These are phyloP conservation scores for Drosophila albomicans DNA, from an alignment of 1,140 invertebrate genomes.

Conservation along the genomic window DNA sequence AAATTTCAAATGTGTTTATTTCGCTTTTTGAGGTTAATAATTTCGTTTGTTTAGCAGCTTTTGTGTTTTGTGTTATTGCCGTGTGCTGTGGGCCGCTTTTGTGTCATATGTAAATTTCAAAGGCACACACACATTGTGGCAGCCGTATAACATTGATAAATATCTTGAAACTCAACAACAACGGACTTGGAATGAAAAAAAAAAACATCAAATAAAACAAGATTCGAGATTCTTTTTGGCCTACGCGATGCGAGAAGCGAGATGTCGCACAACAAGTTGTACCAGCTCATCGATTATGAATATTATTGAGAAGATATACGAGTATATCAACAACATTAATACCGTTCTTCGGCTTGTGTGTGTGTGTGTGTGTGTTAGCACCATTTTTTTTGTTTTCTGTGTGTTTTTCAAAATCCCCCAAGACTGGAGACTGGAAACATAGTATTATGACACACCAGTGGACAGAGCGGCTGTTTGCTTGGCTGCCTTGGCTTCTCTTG, in stretches of 20 bases:
- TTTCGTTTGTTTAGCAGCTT: conserved; percentile 57
- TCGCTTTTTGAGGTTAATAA: conserved; percentile 62
- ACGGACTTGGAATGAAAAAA: conserved; percentile 18
- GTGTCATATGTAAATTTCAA: conserved; percentile 71
- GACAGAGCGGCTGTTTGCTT: background rate
- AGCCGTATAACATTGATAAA: conserved; percentile 46
- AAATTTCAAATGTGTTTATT: conserved; percentile 24
- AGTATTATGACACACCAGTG: conserved; percentile 62
- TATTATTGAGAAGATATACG: conserved; percentile 66
- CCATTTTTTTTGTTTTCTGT: conserved; percentile 29
- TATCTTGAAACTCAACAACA: conserved; percentile 22
- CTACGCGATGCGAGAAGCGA: conserved; percentile 46
- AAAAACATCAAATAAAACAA: conserved; percentile 48
- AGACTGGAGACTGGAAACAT: conserved; percentile 20
- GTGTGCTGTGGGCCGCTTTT: conserved; percentile 43
- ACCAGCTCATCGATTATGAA: conserved; percentile 75
- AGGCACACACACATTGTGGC: conserved; percentile 33
- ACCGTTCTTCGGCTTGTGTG: conserved; percentile 50
- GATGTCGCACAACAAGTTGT: conserved; percentile 67
- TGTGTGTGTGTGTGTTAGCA: conserved; percentile 43
- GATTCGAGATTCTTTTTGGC: conserved; percentile 59
- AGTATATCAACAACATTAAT: conserved; percentile 48
- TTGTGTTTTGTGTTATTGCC: conserved; percentile 40
- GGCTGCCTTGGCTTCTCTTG: conserved; percentile 5
- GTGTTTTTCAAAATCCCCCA: background rate